A percentile compares a stretch with the other conserved stretches of the same genome.
Conservation (phyloP, 1,140 invertebrate genomes). For the Akabosia matsudoensis region DNA sequence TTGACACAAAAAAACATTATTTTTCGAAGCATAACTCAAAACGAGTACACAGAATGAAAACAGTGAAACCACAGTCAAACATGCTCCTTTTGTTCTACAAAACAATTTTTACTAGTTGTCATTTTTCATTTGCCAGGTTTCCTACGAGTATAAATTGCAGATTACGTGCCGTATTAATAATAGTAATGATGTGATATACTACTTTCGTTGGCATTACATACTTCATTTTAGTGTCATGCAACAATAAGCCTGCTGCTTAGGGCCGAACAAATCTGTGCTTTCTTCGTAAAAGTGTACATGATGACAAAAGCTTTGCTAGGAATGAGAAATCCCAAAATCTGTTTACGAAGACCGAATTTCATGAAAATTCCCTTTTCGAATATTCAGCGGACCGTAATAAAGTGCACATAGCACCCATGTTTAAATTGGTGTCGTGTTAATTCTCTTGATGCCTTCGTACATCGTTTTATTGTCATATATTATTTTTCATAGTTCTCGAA, state of each 20-base stretch:
- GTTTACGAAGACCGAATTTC: not conserved
- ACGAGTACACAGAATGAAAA: not conserved
- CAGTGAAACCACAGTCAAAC: conserved; percentile 4
- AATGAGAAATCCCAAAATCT: not conserved
- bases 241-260: not conserved
- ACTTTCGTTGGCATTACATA: not conserved
- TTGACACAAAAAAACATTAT: not conserved
- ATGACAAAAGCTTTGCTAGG: not conserved
- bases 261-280: not conserved
- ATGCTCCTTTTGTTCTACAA: conserved; percentile 16
- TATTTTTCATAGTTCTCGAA: not conserved
- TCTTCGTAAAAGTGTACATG: not conserved
- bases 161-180: no score
- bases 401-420: not conserved
- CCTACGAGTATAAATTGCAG: not conserved
- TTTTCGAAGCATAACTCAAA: not conserved
- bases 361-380: not conserved
- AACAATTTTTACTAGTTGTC: not conserved
- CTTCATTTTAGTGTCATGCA: not conserved
- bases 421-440: not conserved
- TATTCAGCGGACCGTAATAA: not conserved
- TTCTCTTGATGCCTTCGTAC: not conserved
- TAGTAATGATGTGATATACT: no score
- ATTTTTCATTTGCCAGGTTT: not conserved
- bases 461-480: not conserved